Conservation (phyloP, 2,797 vertebrate species). For the Hyperoplus lanceolatus region DNA sequence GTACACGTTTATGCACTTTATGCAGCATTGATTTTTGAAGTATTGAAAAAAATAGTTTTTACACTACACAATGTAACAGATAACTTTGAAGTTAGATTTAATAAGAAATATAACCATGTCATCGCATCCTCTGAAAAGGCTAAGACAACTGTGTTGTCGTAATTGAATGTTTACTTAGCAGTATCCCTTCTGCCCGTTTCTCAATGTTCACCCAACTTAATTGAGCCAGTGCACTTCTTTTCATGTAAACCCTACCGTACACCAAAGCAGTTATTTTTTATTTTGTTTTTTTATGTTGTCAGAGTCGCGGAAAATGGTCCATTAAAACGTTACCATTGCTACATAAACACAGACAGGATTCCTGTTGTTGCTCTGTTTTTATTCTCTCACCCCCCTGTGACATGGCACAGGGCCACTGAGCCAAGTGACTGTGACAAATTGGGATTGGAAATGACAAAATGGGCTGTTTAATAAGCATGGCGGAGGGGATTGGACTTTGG, state of each 20-base stretch:
- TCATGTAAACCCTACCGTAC: constrained; percentile 36
- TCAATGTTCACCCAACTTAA: constrained; percentile 31
- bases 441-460: constrained; percentile 82
- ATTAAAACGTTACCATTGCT: constrained; percentile 65
- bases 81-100: background rate
- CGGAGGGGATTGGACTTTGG: constrained; percentile 79
- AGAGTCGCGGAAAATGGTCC: constrained; percentile 34
- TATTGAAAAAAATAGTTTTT: background rate
- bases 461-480: constrained; percentile 81
- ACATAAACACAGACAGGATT: constrained; percentile 58
- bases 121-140: background rate
- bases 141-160: background rate
- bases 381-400: constrained; percentile 54
- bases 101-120: background rate
- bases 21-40: background rate
- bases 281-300: constrained; percentile 20
- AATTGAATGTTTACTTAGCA: background rate
- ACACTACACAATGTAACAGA: background rate
- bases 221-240: constrained; percentile 12
- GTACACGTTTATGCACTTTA: background rate
- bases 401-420: constrained; percentile 61
- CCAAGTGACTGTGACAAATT: constrained; percentile 84
- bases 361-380: constrained; percentile 48
- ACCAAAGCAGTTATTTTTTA: constrained; percentile 20
- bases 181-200: constrained; percentile 16